A percentile compares a stretch with the other conserved stretches of the same genome.
Evolutionary conservation across 1,140 invertebrate genomes (phyloP).

Genomic region (Zaprionus ghesquierei): DNA sequence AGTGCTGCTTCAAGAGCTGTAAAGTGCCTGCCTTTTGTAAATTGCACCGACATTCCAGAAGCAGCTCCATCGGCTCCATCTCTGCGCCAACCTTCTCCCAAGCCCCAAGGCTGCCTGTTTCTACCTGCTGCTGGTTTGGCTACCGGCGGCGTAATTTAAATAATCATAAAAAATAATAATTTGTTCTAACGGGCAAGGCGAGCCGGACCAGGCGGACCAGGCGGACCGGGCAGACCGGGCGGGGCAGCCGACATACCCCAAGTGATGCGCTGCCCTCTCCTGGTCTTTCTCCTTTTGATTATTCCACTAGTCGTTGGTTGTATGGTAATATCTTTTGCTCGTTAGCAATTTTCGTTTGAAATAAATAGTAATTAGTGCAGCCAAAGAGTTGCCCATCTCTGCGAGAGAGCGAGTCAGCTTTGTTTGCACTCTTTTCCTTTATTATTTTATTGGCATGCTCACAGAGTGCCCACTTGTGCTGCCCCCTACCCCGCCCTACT

Average conservation of each 20-base stretch:
- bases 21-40: constrained; percentile 73
- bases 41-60: constrained; percentile 69
- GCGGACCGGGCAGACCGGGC: not conserved
- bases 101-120: constrained; percentile 1
- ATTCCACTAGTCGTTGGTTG: constrained; percentile 35
- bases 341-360: constrained; percentile 80
- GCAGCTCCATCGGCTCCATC: not conserved
- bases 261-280: not conserved
- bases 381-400: constrained; percentile 58
- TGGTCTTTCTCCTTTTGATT: constrained; percentile 51
- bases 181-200: constrained; percentile 50
- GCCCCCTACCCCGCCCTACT: not conserved
- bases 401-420: constrained; percentile 16
- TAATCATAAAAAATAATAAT: constrained; percentile 81
- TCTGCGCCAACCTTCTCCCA: too few relatives aligned
- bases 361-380: constrained; percentile 79
- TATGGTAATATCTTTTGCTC: constrained; percentile 77
- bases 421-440: constrained; percentile 41
- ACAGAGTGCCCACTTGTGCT: not conserved
- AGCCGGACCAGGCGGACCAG: too few relatives aligned
- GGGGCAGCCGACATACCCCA: not conserved
- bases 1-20: constrained; percentile 48
- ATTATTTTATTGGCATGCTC: constrained; percentile 36
- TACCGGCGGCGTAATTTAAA: constrained; percentile 72
- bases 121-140: constrained; percentile 27